A percentile compares a stretch with the other conserved stretches of the same genome.
phyloP scores from a whole-genome alignment of 2,797 vertebrate genomes.

The Mormyrops attenuatus region DNA sequence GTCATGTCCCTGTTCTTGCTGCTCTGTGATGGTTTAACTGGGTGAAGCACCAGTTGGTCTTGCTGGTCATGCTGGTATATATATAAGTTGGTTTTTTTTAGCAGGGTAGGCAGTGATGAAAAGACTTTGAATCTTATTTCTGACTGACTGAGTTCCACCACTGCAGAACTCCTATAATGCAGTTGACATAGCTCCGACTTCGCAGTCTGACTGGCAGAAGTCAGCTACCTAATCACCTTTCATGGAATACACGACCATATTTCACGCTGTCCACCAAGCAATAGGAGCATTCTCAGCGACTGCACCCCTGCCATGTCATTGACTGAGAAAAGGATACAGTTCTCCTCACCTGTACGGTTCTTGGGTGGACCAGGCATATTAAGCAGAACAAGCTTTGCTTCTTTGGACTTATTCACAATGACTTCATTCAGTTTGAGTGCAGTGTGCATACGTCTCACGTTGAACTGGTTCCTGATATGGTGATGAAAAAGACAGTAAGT shows the following conservation, averaged over 20 bases:
- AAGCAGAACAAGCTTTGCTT: slow-evolving; percentile 88
- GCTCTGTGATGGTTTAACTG: not conserved
- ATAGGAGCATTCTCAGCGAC: not conserved
- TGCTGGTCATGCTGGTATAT: not conserved
- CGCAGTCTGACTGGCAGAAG: not conserved
- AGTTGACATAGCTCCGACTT: not conserved
- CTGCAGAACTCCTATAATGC: not conserved
- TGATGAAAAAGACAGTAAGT: not conserved
- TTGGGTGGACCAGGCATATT: slow-evolving; percentile 97
- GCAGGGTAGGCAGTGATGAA: not conserved
- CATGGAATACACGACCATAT: not conserved
- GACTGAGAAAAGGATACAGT: slow-evolving; percentile 80
- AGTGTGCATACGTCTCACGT: slow-evolving; percentile 93
- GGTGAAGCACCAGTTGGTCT: not conserved
- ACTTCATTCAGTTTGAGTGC: slow-evolving; percentile 90
- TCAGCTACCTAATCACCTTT: not conserved
- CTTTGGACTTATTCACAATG: slow-evolving; percentile 87
- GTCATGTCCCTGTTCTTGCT: not conserved
- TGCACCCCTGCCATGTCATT: not conserved
- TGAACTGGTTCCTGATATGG: slow-evolving; percentile 76
- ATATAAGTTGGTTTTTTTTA: not conserved
- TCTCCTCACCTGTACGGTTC: slow-evolving; percentile 88
- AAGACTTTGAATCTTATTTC: not conserved
- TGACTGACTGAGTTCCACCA: not conserved
- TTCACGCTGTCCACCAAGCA: not conserved